Percentiles rank a stretch among this genome's conserved stretches.
Evolutionary conservation across 1,140 invertebrate genomes (phyloP).

Genomic region (Armadillidium nasatum): DNA sequence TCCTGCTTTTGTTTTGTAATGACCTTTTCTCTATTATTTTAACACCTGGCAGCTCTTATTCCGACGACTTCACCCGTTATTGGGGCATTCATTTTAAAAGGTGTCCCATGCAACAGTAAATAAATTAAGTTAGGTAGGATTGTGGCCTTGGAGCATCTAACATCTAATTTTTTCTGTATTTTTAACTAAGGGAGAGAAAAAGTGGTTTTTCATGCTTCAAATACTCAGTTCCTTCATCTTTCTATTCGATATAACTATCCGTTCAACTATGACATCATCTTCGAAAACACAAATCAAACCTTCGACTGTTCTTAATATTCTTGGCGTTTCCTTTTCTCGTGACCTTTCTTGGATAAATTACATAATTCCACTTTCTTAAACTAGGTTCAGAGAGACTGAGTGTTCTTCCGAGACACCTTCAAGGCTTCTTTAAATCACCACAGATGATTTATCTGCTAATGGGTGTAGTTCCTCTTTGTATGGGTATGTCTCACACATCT

Average conservation of each 20-base stretch:
- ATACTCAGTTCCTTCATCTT: neutral
- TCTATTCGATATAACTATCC: neutral
- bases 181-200: neutral
- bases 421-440: no score
- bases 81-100: neutral
- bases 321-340: neutral
- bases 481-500: no score
- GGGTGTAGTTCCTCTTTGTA: no score
- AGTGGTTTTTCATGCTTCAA: neutral
- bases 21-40: neutral
- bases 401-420: no score
- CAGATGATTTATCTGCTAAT: no score
- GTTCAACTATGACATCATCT: neutral
- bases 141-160: neutral
- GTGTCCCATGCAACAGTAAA: neutral
- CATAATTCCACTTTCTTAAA: no score
- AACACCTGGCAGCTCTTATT: neutral
- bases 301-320: neutral
- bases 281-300: no score
- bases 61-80: neutral
- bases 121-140: neutral
- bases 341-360: neutral
- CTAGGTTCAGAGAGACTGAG: no score
- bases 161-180: neutral
- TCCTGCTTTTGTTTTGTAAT: neutral